Evolutionary conservation across 1,140 invertebrate species (phyloP), one percentile per base, ranked within the genome.

Genomic region (Euschistus heros): DNA sequence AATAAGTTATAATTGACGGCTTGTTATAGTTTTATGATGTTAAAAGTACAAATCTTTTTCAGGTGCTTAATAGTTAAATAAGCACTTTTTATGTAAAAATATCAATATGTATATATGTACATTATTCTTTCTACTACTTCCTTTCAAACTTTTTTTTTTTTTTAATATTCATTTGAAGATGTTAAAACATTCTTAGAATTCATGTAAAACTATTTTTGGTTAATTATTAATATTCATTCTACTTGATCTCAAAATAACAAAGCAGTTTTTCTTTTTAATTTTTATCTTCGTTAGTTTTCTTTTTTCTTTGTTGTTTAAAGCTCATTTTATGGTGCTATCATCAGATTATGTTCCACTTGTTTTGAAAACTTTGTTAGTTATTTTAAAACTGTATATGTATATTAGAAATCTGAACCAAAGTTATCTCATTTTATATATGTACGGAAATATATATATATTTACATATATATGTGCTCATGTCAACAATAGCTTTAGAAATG

Each of bases 41-140:
- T 66, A 66, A 62, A 62, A 62, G 64, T 66, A 66, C 64, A 66
- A 66, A 66, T 66, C 57, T 61, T 59, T 66, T 66, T 66, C 63
- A 57, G 64, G 54, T 66, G 64, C 64, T 66, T 66, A 33, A 66
- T 61, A 22, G 27, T 57, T n/a, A 61, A 22, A 37, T 44, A 44
- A 61, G 55, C 64, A 66, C 57, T 66, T 61, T 55, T 60, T 66
- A 26, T 66, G 57, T 64, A 66, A 66, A 65, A 61, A 65, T 57
- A 57, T 57, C 37, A 59, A 61, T 61, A 26, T 66, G 64, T 66
- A 66, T 66, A 66, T 66, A 66, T 65, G 54, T 55, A 59, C n/a
- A 66, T 59, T 66, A 66, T 66, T 61, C 64, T 66, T 66, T 66
- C 64, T 66, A 66, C 64, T 66, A 64, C 63, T 64, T 66, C 64